A percentile compares a stretch with the other conserved stretches of the same genome.
Evolutionary conservation across 30 jellyfish, hydroid and myxozoan genomes (phyloP).

Genomic region (Hydractinia echinata): DNA sequence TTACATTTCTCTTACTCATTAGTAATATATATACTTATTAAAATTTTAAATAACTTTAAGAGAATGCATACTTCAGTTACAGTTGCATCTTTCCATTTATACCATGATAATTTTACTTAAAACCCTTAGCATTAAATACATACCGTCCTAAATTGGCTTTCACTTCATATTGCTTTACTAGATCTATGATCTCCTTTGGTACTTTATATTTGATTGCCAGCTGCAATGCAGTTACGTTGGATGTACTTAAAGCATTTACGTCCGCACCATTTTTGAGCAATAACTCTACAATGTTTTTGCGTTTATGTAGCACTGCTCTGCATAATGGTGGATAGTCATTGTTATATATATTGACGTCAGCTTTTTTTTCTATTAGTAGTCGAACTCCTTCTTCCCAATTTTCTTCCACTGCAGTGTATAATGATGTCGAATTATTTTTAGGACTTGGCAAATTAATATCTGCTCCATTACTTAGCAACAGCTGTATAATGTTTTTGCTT

Average conservation of each 20-base stretch:
- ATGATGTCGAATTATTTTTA: background rate
- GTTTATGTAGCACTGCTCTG: background rate
- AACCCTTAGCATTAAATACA: too few species aligned
- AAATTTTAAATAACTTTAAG: too few species aligned
- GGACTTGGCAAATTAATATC: background rate
- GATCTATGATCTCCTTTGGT: background rate
- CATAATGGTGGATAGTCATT: background rate
- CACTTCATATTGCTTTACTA: background rate
- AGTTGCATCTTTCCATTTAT: too few species aligned
- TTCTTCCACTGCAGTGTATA: background rate
- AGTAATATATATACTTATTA: too few species aligned
- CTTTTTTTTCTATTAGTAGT: conserved; percentile 7
- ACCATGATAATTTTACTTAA: too few species aligned
- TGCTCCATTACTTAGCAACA: background rate
- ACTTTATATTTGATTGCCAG: background rate
- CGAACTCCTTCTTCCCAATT: background rate
- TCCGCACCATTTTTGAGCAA: conserved; percentile 14
- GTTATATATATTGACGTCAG: background rate
- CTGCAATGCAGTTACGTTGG: background rate
- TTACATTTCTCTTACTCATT: too few species aligned
- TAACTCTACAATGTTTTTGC: background rate
- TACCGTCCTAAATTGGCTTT: too few species aligned
- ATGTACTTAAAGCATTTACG: background rate
- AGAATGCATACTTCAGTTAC: too few species aligned
- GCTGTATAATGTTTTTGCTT: background rate